Conservation (phyloP, 2,888 invertebrate species). For the Camptogramma bilineatum region DNA sequence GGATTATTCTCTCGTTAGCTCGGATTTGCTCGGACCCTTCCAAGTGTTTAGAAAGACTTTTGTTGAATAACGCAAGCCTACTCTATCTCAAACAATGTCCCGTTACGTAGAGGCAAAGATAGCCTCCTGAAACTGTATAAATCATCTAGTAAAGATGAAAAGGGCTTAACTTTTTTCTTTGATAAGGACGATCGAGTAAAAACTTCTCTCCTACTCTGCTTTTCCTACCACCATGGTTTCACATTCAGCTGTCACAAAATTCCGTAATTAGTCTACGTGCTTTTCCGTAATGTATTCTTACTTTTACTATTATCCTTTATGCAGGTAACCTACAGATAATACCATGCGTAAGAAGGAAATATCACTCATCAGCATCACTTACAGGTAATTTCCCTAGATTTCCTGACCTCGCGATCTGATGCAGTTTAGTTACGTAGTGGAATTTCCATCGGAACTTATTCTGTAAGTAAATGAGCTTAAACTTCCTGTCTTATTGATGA, state of each 20-base stretch:
- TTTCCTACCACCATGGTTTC: background rate
- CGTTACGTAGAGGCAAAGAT: no score
- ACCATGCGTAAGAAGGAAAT: conserved; percentile 10
- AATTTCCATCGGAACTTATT: conserved; percentile 21
- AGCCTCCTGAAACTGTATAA: no score
- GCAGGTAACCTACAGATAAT: background rate
- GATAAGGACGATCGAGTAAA: no score
- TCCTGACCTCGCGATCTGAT: conserved; percentile 18
- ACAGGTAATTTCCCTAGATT: conserved; percentile 27
- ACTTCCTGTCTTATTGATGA: background rate
- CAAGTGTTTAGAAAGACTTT: no score
- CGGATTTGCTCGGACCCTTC: no score
- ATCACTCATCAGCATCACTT: background rate
- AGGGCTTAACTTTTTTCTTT: no score
- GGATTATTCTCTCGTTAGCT: no score
- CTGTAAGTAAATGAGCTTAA: background rate
- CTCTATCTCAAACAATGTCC: no score
- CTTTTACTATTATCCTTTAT: conserved; percentile 5
- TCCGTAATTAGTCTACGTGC: background rate
- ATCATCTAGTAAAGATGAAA: no score
- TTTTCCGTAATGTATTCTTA: background rate
- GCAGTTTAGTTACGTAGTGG: conserved; percentile 17
- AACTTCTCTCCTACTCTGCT: no score
- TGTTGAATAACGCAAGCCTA: no score
- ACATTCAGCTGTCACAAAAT: background rate